These are phyloP conservation scores for Myotis pilosus DNA, from an alignment of 2,797 vertebrate species.

Conservation along the genomic window DNA sequence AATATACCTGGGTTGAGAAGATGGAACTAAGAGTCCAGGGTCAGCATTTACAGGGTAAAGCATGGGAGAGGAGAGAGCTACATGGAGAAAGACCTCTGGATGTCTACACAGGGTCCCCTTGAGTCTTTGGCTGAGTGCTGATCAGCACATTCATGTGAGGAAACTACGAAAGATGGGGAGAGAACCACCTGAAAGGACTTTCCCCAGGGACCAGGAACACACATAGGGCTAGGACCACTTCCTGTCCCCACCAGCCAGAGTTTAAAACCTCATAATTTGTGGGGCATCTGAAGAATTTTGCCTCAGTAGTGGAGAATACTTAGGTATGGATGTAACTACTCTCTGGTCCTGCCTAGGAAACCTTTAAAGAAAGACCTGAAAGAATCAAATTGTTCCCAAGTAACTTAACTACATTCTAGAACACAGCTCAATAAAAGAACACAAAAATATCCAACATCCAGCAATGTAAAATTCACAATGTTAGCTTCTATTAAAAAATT, in stretches of 20 bases:
- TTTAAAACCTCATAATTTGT: background rate
- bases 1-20: background rate
- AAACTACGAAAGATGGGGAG: background rate
- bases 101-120: background rate
- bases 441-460: background rate
- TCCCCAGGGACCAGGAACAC: background rate
- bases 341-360: background rate
- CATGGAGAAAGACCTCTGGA: background rate
- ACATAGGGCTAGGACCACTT: background rate
- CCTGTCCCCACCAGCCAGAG: background rate
- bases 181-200: background rate
- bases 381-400: background rate
- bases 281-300: background rate
- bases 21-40: background rate
- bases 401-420: background rate
- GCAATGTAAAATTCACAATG: slow-evolving; percentile 8
- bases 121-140: background rate
- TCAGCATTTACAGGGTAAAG: background rate
- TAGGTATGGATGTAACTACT: background rate
- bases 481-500: background rate
- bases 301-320: background rate
- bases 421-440: slow-evolving; percentile 3
- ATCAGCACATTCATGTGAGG: background rate
- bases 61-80: background rate
- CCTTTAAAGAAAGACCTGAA: background rate